Percentiles rank a stretch among this genome's conserved stretches.
These are phyloP conservation scores for Diachasmimorpha longicaudata DNA, from an alignment of 1,140 invertebrate species.

Conservation along the genomic window DNA sequence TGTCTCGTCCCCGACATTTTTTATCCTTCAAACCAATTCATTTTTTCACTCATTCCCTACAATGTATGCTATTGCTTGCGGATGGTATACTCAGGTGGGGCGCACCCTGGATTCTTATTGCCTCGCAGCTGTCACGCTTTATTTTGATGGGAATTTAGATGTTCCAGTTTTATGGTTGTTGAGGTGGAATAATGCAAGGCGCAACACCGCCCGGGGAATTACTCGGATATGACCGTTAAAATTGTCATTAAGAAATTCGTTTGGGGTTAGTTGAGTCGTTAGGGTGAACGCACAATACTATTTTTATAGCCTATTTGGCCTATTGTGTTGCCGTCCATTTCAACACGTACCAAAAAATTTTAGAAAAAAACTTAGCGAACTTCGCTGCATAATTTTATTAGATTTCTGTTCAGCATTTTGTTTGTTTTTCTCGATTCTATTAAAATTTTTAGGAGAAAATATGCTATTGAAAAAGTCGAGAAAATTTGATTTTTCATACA, in stretches of 20 bases:
- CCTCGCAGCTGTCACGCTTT: not conserved
- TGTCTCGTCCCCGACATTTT: not conserved
- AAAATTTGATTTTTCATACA: no score
- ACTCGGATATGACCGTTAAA: not conserved
- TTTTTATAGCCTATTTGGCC: not conserved
- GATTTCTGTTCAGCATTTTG: no score
- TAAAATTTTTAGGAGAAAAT: no score
- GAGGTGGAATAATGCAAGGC: not conserved
- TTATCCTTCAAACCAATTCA: not conserved
- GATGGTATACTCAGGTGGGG: not conserved
- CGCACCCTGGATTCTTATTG: not conserved
- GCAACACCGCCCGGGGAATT: not conserved
- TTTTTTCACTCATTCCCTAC: not conserved
- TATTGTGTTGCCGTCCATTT: no score
- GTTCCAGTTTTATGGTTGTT: not conserved
- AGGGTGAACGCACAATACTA: not conserved
- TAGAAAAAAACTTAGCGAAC: no score
- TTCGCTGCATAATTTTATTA: no score
- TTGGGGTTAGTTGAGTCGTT: not conserved
- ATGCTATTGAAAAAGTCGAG: no score
- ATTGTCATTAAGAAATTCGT: not conserved
- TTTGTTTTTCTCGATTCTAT: no score
- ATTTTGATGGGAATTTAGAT: conserved; percentile 7
- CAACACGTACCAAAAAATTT: no score
- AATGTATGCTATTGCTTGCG: not conserved